Evolutionary conservation across 2,113 vertebrate genomes (phyloP).

Genomic region (Erythrocercus mccallii): DNA sequence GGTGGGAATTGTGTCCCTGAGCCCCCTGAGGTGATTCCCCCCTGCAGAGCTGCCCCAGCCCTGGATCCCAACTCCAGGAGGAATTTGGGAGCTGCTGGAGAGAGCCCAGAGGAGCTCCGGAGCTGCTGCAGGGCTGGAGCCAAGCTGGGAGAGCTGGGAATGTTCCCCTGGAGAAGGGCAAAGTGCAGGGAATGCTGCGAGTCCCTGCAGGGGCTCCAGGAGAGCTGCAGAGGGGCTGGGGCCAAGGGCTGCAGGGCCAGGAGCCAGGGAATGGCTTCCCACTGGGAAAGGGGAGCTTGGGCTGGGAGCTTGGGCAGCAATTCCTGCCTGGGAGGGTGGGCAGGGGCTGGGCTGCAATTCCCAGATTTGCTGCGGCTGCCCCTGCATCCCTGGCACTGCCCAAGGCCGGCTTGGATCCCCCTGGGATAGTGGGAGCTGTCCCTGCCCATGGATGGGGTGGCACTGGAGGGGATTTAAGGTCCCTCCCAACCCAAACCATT

Average conservation of each 20-base stretch:
- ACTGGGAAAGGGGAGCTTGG: too few species aligned
- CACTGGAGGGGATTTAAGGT: accelerated
- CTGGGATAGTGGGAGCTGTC: neutral
- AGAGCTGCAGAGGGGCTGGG: too few species aligned
- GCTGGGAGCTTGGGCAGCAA: neutral
- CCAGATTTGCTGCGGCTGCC: neutral
- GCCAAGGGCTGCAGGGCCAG: too few species aligned
- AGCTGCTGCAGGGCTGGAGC: neutral
- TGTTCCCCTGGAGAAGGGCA: neutral
- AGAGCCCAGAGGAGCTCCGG: neutral
- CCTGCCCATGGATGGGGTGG: neutral
- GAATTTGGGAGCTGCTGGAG: neutral
- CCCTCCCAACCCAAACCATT: accelerated
- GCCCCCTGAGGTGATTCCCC: neutral
- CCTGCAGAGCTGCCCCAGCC: neutral
- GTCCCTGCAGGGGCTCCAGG: neutral
- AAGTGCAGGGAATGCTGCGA: too few species aligned
- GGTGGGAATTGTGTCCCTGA: neutral
- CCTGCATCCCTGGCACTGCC: neutral
- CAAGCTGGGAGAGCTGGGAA: neutral
- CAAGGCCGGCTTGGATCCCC: accelerated
- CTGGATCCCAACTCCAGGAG: too few species aligned
- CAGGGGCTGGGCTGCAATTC: neutral
- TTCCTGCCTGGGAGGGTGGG: neutral
- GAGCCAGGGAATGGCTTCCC: too few species aligned